Evolutionary conservation across 2,888 invertebrate genomes (phyloP).

Genomic region (Thymelicus acteon): DNA sequence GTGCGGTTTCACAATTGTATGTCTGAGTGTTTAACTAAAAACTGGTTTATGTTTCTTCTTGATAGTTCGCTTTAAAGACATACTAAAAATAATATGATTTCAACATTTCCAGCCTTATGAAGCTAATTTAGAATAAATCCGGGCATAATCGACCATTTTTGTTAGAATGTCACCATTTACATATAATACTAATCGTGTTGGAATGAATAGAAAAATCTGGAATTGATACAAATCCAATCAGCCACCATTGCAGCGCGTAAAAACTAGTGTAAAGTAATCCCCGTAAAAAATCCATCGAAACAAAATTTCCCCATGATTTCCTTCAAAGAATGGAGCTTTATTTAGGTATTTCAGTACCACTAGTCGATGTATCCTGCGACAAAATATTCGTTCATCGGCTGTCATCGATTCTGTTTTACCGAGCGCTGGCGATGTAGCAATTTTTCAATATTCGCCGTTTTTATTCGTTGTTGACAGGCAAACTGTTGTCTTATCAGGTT

Average conservation of each 20-base stretch:
- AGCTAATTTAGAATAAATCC: too few relatives aligned
- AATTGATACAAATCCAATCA: background rate
- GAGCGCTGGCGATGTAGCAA: conserved; percentile 49
- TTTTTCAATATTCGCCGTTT: conserved; percentile 49
- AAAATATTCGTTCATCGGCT: conserved; percentile 42
- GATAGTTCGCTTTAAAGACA: too few relatives aligned
- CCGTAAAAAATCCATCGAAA: background rate
- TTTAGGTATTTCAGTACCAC: conserved; percentile 15
- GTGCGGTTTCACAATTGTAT: too few relatives aligned
- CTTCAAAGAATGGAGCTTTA: conserved; percentile 5
- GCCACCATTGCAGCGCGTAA: background rate
- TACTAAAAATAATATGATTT: too few relatives aligned
- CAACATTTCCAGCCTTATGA: too few relatives aligned
- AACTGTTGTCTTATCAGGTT: conserved; percentile 36
- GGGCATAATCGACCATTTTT: too few relatives aligned
- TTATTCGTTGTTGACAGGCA: conserved; percentile 46
- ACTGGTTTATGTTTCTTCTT: too few relatives aligned
- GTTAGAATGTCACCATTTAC: too few relatives aligned
- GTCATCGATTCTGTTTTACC: conserved; percentile 40
- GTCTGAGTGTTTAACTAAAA: too few relatives aligned
- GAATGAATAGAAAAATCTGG: background rate
- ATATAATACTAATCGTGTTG: too few relatives aligned
- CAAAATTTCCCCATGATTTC: conserved; percentile 1
- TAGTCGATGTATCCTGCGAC: conserved; percentile 21
- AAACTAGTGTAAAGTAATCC: background rate